phyloP scores from a whole-genome alignment of 1,140 invertebrate species.

The Polyergus mexicanus region DNA sequence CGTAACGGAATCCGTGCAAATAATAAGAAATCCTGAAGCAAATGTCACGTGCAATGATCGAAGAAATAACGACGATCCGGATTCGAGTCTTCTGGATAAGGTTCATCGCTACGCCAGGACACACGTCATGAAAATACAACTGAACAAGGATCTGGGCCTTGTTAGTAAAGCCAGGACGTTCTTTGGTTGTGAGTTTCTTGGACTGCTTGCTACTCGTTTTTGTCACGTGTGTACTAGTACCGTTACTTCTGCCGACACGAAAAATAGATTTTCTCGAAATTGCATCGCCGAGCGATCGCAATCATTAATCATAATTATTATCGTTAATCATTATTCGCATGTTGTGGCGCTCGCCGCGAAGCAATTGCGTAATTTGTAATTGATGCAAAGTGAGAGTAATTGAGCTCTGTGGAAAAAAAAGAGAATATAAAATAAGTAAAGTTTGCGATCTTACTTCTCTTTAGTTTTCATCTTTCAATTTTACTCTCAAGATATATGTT shows the following conservation, averaged over 20 bases:
- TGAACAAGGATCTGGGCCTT: conserved; percentile 78
- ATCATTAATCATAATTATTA: too few species aligned
- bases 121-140: conserved; percentile 82
- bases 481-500: not conserved
- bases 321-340: not conserved
- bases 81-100: conserved; percentile 78
- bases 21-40: conserved; percentile 72
- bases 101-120: conserved; percentile 81
- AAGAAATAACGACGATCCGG: conserved; percentile 31
- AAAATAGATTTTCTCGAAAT: conserved; percentile 21
- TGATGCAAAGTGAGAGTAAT: conserved; percentile 32
- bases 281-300: not conserved
- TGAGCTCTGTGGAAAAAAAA: not conserved
- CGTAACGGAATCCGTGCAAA: conserved; percentile 81
- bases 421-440: not conserved
- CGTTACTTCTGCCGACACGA: conserved; percentile 38
- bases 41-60: conserved; percentile 53
- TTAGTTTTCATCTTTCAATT: conserved; percentile 14
- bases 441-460: not conserved
- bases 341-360: not conserved
- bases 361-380: conserved; percentile 24
- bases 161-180: conserved; percentile 83
- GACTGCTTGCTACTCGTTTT: conserved; percentile 63
- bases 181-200: conserved; percentile 82
- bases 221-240: conserved; percentile 63